Percentiles rank a stretch among this genome's conserved stretches.
These are phyloP conservation scores for Nannobrachium achirus DNA, from an alignment of 2,113 vertebrate genomes.

Conservation along the genomic window DNA sequence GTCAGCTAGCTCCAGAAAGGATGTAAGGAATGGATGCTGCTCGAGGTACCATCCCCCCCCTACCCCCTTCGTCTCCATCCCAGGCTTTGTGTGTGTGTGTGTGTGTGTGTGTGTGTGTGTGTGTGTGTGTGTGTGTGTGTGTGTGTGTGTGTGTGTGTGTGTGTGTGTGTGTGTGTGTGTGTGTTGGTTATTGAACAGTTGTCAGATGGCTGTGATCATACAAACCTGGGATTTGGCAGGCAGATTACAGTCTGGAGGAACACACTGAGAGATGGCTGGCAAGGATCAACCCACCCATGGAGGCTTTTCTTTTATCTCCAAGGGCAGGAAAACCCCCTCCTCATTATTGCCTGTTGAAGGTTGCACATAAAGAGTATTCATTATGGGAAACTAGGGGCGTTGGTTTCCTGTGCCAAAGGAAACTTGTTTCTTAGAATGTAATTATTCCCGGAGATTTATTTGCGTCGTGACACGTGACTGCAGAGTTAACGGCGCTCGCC, in stretches of 20 bases:
- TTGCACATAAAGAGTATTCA: constrained; percentile 20
- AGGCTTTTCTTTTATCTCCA: constrained; percentile 37
- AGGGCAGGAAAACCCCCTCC: constrained; percentile 25
- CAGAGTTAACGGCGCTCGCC: not conserved
- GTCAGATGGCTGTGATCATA: constrained; percentile 59
- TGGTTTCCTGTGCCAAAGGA: constrained; percentile 11
- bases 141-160: constrained; percentile 19
- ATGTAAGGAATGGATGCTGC: constrained; percentile 21
- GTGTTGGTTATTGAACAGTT: constrained; percentile 41
- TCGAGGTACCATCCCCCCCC: constrained; percentile 48
- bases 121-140: not conserved
- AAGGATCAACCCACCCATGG: constrained; percentile 14
- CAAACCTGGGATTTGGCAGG: constrained; percentile 56
- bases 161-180: not conserved
- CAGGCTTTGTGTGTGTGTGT: not conserved
- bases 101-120: not conserved
- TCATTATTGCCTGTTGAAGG: constrained; percentile 34
- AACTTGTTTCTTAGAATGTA: constrained; percentile 20
- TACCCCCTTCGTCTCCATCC: not conserved
- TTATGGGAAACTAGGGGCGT: constrained; percentile 14
- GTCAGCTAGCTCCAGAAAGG: constrained; percentile 39
- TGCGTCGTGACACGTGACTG: not conserved
- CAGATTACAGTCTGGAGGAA: constrained; percentile 45
- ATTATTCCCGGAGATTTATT: not conserved
- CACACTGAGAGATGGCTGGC: constrained; percentile 17